phyloP scores from a whole-genome alignment of 2,888 invertebrate species.

The Ecliptopera silaceata region DNA sequence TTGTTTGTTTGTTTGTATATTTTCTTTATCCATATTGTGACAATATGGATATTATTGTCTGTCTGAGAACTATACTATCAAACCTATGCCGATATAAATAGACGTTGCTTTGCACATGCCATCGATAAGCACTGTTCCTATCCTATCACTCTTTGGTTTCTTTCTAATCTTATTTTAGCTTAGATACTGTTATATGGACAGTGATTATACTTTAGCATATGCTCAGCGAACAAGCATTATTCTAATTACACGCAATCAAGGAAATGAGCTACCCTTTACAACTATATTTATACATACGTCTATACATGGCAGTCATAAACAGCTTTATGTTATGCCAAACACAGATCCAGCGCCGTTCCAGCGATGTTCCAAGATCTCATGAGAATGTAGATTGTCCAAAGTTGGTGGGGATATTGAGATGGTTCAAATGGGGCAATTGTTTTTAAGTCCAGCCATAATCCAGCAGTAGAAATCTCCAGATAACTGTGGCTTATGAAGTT shows the following conservation, averaged over 20 bases:
- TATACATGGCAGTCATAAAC: too few relatives aligned
- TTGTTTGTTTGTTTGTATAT: too few relatives aligned
- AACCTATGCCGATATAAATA: conserved; percentile 2
- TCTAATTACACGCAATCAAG: conserved; percentile 4
- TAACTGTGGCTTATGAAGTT: background rate
- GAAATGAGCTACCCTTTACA: background rate
- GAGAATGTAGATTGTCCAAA: too few relatives aligned
- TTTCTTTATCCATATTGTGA: too few relatives aligned
- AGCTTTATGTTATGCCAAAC: too few relatives aligned
- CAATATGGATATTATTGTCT: too few relatives aligned
- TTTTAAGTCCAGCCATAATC: background rate
- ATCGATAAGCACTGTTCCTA: conserved; percentile 3
- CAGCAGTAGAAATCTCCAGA: too few relatives aligned
- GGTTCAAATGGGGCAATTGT: too few relatives aligned
- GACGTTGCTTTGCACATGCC: conserved; percentile 9
- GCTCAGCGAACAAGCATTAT: conserved; percentile 5
- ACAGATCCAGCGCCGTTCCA: too few relatives aligned
- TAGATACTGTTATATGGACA: background rate
- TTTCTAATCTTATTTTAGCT: background rate
- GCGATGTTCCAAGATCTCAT: too few relatives aligned
- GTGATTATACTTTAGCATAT: conserved; percentile 4
- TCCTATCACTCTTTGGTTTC: background rate
- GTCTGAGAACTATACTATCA: background rate
- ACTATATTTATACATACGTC: too few relatives aligned
- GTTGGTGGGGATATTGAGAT: too few relatives aligned